Conservation (phyloP, 2,797 vertebrate genomes). For the Melanotaenia pygmaea region DNA sequence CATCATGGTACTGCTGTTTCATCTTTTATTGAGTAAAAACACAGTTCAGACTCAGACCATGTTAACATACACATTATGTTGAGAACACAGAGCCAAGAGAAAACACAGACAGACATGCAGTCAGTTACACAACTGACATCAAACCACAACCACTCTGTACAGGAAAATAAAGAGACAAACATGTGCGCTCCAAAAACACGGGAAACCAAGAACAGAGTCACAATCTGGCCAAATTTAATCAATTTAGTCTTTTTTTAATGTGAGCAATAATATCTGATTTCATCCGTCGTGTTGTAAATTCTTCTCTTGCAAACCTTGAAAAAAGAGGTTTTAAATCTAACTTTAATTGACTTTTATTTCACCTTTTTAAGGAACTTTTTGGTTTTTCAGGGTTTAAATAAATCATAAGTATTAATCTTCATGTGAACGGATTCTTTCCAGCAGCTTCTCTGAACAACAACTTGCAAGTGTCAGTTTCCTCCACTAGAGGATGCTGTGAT, state of each 20-base stretch:
- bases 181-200: background rate
- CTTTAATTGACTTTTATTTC: too few species aligned
- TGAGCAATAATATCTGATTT: background rate
- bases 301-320: too few species aligned
- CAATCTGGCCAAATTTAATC: background rate
- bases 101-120: slow-evolving; percentile 76
- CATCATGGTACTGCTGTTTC: background rate
- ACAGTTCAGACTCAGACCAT: slow-evolving; percentile 31
- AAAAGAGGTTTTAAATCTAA: too few species aligned
- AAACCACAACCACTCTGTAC: slow-evolving; percentile 20
- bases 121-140: slow-evolving; percentile 43
- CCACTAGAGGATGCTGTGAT: slow-evolving; percentile 6
- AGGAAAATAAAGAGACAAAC: slow-evolving; percentile 3
- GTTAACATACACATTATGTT: slow-evolving; percentile 26
- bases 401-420: too few species aligned
- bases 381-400: too few species aligned
- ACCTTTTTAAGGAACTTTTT: too few species aligned
- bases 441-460: too few species aligned
- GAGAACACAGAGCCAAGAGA: slow-evolving; percentile 48
- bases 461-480: background rate
- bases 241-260: background rate
- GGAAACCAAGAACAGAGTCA: background rate
- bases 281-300: too few species aligned
- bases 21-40: slow-evolving; percentile 38
- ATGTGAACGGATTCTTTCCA: too few species aligned